phyloP scores from a whole-genome alignment of 2,113 vertebrate species.

The Neomonachus schauinslandi region DNA sequence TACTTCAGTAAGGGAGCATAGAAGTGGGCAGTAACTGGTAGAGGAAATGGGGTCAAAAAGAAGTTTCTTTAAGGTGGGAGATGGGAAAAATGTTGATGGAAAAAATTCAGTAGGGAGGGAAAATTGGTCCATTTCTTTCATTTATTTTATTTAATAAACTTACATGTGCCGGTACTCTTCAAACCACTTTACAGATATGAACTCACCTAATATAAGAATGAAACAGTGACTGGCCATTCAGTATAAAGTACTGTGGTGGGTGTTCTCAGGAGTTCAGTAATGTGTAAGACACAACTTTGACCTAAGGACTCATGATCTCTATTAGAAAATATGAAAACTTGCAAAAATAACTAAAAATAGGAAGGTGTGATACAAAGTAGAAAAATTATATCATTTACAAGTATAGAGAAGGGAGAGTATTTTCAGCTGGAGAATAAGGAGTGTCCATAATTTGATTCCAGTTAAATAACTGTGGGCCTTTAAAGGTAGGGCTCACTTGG shows the following conservation, averaged over 20 bases:
- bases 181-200: background rate
- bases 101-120: background rate
- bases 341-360: background rate
- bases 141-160: background rate
- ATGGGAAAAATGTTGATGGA: background rate
- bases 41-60: background rate
- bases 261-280: background rate
- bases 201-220: background rate
- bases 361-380: background rate
- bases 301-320: background rate
- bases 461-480: background rate
- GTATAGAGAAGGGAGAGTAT: background rate
- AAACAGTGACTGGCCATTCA: background rate
- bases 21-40: background rate
- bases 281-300: background rate
- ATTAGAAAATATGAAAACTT: background rate
- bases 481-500: background rate
- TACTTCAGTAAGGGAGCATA: background rate
- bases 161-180: background rate
- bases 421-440: background rate
- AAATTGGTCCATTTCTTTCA: background rate
- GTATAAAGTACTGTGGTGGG: background rate
- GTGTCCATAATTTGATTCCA: background rate
- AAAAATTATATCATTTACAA: background rate
- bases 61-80: background rate